Evolutionary conservation across 2,113 vertebrate species (phyloP).

Genomic region (Ranitomeya variabilis): DNA sequence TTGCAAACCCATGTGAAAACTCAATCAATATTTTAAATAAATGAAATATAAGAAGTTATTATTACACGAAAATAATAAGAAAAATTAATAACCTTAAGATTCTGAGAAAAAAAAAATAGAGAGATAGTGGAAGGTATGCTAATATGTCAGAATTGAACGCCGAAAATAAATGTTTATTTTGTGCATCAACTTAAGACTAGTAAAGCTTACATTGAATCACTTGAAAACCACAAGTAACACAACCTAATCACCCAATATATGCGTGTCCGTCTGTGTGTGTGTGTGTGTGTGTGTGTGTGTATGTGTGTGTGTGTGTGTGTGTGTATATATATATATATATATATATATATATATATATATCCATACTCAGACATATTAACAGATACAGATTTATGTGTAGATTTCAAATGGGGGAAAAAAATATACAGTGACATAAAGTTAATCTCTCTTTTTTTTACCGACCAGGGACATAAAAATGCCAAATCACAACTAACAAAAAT

Average conservation of each 20-base stretch:
- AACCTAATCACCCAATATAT: neutral
- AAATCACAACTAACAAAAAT: slow-evolving; percentile 63
- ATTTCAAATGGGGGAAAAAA: neutral
- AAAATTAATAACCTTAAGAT: no score
- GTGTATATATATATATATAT: neutral
- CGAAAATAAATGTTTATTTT: neutral
- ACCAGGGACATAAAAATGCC: slow-evolving; percentile 57
- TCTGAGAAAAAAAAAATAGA: no score
- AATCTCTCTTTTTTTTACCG: neutral
- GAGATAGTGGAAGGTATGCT: neutral
- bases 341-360: neutral
- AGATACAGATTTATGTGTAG: neutral
- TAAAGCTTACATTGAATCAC: neutral
- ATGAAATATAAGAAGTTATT: no score
- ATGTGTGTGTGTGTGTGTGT: neutral
- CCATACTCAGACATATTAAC: no score
- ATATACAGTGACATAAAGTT: no score
- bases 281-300: neutral
- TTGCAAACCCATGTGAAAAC: no score
- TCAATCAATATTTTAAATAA: no score
- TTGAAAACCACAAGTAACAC: neutral
- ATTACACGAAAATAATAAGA: no score
- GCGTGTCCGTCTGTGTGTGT: neutral
- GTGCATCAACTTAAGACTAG: neutral
- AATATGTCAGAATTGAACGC: neutral